Evolutionary conservation across 2,888 invertebrate genomes (phyloP), one percentile per base, ranked within the genome.

Genomic region (Drosophila barbarae): DNA sequence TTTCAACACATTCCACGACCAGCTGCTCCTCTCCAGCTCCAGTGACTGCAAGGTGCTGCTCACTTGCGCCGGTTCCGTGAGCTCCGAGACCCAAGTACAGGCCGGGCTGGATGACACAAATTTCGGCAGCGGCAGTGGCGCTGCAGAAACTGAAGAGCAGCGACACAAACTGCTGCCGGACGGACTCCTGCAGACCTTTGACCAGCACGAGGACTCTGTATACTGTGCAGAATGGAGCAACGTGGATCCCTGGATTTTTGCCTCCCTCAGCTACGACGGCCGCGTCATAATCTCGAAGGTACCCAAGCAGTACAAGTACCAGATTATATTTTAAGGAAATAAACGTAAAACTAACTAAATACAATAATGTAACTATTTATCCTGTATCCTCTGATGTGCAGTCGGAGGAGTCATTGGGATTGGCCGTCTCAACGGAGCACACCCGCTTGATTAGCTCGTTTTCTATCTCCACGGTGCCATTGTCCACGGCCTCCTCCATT

Each of bases 161-260:
- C 73, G 81, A 0, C 84, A 77, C 30, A 88, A 85, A 35, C 64
- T 85, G 26, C 74, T 88, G 28, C 93, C 94, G 72, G 98, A 99
- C 90, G 97, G 97, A 2, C 93, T 98, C 0, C 91, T 99, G 5
- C 95, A 95, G 55, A 95, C 84, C 8, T 98, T 97, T 87, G 98
- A 99, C 87, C 97, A 98, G 80, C 98, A 99, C 87, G 99, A 99
- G 88, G 99, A 99, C 89, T 97, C 97, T 7, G 98, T 99, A 15
- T 99, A 98, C 90, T 95, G 96, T 85, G 96, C 95, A 0, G 98
- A 98, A 89, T 99, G 99, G 99, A 98, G 98, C 69, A 93, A 95
- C 23, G 96, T 96, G 26, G 99, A 99, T 90, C 98, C 99, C 13
- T 99, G 99, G 99, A 94, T 97, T 61, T 99, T 98, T 91, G 99